These are phyloP conservation scores for Fregetta grallaria DNA, from an alignment of 2,113 vertebrate genomes.

Conservation along the genomic window DNA sequence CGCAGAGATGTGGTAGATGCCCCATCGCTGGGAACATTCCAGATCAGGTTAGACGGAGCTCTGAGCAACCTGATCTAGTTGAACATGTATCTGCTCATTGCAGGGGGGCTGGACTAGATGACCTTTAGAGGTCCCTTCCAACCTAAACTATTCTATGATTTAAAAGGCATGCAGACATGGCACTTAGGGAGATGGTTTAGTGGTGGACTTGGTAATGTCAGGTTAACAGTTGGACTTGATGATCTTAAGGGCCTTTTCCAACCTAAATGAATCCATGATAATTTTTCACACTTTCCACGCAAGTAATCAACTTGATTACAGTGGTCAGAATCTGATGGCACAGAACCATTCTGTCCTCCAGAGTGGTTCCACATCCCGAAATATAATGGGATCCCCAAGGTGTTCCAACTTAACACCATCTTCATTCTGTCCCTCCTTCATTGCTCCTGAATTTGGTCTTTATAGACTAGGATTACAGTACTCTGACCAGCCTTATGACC, in stretches of 20 bases:
- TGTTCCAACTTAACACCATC: background rate
- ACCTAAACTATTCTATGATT: background rate
- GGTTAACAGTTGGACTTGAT: background rate
- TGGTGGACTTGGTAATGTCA: background rate
- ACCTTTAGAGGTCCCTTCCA: background rate
- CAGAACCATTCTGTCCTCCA: rapidly evolving
- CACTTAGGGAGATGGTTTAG: background rate
- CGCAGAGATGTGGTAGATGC: background rate
- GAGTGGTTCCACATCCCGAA: background rate
- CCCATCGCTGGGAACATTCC: background rate
- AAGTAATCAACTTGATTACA: background rate
- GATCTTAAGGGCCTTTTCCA: background rate
- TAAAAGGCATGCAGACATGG: background rate
- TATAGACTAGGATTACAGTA: background rate
- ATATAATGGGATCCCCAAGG: rapidly evolving
- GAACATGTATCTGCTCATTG: background rate
- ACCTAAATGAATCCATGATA: background rate
- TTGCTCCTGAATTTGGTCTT: background rate
- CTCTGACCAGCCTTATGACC: background rate
- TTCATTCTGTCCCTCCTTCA: background rate
- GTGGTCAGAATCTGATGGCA: background rate
- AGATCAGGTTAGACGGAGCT: rapidly evolving
- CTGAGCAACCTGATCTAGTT: background rate
- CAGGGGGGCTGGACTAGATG: no score
- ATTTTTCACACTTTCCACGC: background rate